A percentile compares a stretch with the other conserved stretches of the same genome.
phyloP scores from a whole-genome alignment of 2,888 invertebrate species.

The Creontiades dilutus region DNA sequence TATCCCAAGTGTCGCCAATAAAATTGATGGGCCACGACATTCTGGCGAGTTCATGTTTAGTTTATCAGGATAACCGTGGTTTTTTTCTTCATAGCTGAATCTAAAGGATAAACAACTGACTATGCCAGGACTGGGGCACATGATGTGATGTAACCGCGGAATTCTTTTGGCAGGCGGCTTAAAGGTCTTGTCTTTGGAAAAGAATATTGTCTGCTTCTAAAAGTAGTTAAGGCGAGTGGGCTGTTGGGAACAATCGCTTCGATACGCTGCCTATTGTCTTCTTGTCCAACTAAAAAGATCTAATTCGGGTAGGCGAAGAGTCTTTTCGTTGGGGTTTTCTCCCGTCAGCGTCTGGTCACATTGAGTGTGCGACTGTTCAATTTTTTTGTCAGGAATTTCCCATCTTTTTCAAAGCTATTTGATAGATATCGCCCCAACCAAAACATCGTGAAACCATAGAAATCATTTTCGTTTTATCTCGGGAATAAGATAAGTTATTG shows the following conservation, averaged over 20 bases:
- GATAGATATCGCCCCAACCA: background rate
- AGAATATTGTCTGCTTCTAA: constrained; percentile 52
- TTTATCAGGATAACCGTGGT: background rate
- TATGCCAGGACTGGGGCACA: constrained; percentile 36
- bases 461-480: too few relatives aligned
- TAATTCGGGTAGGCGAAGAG: constrained; percentile 38
- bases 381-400: background rate
- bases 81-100: background rate
- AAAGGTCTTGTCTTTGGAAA: constrained; percentile 54
- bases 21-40: background rate
- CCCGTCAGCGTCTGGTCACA: background rate
- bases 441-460: too few relatives aligned
- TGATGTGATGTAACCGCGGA: constrained; percentile 49
- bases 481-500: too few relatives aligned
- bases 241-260: constrained; percentile 52
- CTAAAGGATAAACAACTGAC: background rate
- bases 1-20: too few relatives aligned
- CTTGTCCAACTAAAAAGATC: constrained; percentile 47
- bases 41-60: background rate
- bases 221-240: constrained; percentile 52
- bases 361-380: background rate
- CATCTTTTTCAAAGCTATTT: background rate
- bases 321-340: background rate
- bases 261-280: constrained; percentile 50
- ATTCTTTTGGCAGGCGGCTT: constrained; percentile 41